Conservation (phyloP, 2,113 vertebrate genomes). For the Azemiops feae region DNA sequence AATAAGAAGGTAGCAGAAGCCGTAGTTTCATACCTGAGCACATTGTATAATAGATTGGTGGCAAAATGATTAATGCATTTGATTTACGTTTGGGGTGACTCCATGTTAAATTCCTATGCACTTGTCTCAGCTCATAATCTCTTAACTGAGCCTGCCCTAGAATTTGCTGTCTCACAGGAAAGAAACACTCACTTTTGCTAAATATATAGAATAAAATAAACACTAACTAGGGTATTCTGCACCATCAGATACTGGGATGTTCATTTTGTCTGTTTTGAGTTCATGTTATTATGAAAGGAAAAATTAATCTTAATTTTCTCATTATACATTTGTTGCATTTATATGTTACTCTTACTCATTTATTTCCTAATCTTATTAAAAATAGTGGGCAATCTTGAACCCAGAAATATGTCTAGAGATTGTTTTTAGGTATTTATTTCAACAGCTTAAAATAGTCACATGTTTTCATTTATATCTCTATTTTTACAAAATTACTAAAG, state of each 20-base stretch:
- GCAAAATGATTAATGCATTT: background rate
- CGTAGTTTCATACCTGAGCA: background rate
- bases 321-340: background rate
- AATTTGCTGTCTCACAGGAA: background rate
- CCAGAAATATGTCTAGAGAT: background rate
- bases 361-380: background rate
- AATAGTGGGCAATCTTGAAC: background rate
- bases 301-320: background rate
- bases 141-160: background rate
- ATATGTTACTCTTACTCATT: background rate
- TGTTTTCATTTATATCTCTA: background rate
- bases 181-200: background rate
- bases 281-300: background rate
- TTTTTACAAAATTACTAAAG: background rate
- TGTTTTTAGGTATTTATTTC: background rate
- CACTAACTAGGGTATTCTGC: background rate
- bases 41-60: background rate
- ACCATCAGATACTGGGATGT: background rate
- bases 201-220: background rate
- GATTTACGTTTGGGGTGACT: background rate
- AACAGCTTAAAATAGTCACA: background rate
- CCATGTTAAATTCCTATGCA: background rate
- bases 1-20: background rate
- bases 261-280: background rate
- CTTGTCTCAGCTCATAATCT: background rate